phyloP scores from a whole-genome alignment of 1,140 invertebrate genomes.

The Caenorhabditis tropicalis region DNA sequence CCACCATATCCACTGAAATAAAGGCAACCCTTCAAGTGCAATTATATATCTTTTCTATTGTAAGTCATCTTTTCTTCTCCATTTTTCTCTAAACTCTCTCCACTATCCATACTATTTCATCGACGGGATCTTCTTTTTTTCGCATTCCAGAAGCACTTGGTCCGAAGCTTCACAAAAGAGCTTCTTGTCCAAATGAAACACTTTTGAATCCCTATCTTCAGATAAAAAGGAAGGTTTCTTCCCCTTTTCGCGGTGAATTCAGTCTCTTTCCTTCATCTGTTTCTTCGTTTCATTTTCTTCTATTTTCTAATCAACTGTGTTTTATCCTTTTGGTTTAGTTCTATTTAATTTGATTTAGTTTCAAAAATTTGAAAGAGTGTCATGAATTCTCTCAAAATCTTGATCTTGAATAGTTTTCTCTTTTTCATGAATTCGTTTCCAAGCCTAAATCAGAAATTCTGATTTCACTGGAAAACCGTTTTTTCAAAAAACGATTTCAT shows the following conservation, averaged over 20 bases:
- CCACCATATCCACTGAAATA: not conserved
- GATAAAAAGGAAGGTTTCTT: not conserved
- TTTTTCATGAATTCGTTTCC: no score
- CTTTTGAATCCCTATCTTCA: conserved; percentile 36
- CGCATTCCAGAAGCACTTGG: conserved; percentile 33
- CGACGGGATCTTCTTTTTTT: not conserved
- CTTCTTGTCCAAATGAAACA: conserved; percentile 23
- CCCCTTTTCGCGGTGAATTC: not conserved
- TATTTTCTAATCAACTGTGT: not conserved
- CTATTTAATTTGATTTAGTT: no score
- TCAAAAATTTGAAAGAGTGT: no score
- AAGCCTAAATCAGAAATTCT: no score
- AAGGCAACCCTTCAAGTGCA: conserved; percentile 36
- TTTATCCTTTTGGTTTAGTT: no score
- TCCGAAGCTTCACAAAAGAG: conserved; percentile 39
- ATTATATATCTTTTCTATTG: conserved; percentile 25
- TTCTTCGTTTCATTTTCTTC: not conserved
- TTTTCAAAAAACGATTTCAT: no score
- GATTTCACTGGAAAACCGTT: no score
- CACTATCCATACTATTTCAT: not conserved
- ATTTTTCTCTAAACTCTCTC: not conserved
- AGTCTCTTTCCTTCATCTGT: not conserved
- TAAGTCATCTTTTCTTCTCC: conserved; percentile 11
- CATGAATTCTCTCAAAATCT: no score
- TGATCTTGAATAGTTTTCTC: no score